Conservation (phyloP, 2,113 vertebrate species). For the Prionailurus viverrinus region DNA sequence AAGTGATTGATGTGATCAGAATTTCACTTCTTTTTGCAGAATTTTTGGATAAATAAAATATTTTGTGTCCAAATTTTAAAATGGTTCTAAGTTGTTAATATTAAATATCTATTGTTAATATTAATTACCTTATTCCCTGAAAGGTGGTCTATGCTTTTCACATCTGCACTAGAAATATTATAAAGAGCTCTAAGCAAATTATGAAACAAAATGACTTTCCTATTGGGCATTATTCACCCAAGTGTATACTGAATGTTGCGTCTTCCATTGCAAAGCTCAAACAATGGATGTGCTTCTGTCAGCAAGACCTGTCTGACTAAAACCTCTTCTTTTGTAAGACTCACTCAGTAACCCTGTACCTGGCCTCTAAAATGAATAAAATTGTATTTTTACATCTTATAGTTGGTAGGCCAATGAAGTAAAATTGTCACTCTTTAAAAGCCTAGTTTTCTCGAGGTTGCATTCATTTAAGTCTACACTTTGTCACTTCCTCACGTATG, state of each 20-base stretch:
- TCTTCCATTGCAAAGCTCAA: not conserved
- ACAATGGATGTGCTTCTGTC: not conserved
- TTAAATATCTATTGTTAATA: conserved; percentile 35
- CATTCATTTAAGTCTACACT: conserved; percentile 39
- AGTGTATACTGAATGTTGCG: not conserved
- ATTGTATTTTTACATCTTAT: not conserved
- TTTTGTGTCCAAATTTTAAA: conserved; percentile 44
- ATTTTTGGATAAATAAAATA: conserved; percentile 25
- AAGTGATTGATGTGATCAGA: conserved; percentile 9
- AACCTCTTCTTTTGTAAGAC: not conserved
- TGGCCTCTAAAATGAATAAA: conserved; percentile 55
- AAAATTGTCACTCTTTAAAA: conserved; percentile 56
- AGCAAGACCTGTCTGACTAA: not conserved
- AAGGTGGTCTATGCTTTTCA: conserved; percentile 29
- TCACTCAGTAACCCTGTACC: conserved; percentile 1
- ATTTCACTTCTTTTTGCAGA: conserved; percentile 27
- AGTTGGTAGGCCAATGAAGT: conserved; percentile 38
- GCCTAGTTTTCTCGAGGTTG: not conserved
- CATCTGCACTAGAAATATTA: conserved; percentile 15
- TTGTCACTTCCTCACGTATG: not conserved
- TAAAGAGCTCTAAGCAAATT: conserved; percentile 11
- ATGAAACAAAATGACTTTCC: conserved; percentile 33
- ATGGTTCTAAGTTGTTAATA: conserved; percentile 45
- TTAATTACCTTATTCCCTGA: conserved; percentile 51
- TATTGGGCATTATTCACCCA: not conserved